phyloP scores from a whole-genome alignment of 2,113 vertebrate species.

The Pluvialis apricaria region DNA sequence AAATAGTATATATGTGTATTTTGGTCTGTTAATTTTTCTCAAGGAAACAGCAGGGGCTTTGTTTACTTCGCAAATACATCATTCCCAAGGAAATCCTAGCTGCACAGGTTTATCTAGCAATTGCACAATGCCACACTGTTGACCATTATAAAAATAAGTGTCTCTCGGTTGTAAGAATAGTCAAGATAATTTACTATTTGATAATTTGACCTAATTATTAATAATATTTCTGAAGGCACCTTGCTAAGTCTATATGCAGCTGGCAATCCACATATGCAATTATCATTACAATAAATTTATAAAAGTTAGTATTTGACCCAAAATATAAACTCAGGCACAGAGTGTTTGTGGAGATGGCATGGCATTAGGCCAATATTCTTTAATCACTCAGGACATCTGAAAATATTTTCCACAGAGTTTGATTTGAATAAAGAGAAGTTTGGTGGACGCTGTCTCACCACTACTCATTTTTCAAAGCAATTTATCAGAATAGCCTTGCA shows the following conservation, averaged over 20 bases:
- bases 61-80: slow-evolving; percentile 1
- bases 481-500: neutral
- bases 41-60: slow-evolving; percentile 23
- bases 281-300: neutral
- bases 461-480: neutral
- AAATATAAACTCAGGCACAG: neutral
- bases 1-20: neutral
- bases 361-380: neutral
- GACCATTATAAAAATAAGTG: neutral
- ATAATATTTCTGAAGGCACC: neutral
- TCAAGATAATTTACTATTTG: neutral
- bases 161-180: neutral
- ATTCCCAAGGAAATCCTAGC: slow-evolving; percentile 31
- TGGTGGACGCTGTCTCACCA: neutral
- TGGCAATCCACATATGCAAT: neutral
- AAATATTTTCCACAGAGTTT: neutral
- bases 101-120: neutral
- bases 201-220: neutral
- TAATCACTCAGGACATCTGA: neutral
- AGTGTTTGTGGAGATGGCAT: neutral
- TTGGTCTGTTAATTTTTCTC: slow-evolving; percentile 51
- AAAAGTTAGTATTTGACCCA: neutral
- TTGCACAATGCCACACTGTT: neutral
- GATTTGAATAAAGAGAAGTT: neutral
- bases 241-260: neutral